These are phyloP conservation scores for Polymixis lichenea DNA, from an alignment of 2,888 invertebrate genomes.

Conservation along the genomic window DNA sequence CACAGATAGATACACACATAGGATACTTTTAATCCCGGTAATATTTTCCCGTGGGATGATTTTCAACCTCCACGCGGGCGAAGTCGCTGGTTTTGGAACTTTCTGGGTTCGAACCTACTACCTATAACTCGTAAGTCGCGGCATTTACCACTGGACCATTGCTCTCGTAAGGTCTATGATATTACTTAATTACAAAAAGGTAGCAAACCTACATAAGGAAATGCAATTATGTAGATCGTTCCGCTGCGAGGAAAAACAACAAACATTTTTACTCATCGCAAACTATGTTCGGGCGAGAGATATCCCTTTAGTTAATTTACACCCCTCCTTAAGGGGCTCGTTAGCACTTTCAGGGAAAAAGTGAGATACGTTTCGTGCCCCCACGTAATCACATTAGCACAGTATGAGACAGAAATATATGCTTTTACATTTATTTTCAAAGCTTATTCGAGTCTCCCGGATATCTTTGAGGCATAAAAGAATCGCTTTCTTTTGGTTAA, in stretches of 20 bases:
- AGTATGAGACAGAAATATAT: conserved; percentile 66
- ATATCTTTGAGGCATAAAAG: conserved; percentile 63
- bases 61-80: too few species aligned
- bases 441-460: conserved; percentile 59
- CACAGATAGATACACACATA: too few species aligned
- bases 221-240: conserved; percentile 42
- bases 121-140: too few species aligned
- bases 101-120: too few species aligned
- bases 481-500: conserved; percentile 61
- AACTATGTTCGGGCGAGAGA: conserved; percentile 57
- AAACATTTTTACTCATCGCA: conserved; percentile 47
- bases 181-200: conserved; percentile 5
- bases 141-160: too few species aligned
- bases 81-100: too few species aligned
- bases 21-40: too few species aligned
- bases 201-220: conserved; percentile 20
- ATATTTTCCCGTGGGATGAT: too few species aligned
- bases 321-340: conserved; percentile 71
- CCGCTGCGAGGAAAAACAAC: conserved; percentile 22
- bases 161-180: background rate
- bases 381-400: conserved; percentile 74
- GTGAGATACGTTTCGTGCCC: conserved; percentile 67
- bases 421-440: conserved; percentile 68
- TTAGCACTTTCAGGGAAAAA: conserved; percentile 76
- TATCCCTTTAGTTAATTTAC: conserved; percentile 71